Evolutionary conservation across 2,797 vertebrate species (phyloP).

Genomic region (Enteromius trimaculatus): DNA sequence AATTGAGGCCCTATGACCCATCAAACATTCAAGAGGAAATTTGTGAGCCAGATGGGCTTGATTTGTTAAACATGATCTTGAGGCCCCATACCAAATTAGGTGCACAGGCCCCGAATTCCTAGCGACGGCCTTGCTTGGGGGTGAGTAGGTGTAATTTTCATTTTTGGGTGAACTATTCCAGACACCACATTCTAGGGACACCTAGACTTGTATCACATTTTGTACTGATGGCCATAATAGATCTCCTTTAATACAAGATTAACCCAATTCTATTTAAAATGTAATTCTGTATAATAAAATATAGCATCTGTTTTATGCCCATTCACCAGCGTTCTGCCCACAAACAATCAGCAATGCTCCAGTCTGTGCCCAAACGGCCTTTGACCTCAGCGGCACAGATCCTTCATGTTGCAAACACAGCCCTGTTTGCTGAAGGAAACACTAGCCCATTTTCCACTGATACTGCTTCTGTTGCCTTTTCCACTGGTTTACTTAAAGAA

Average conservation of each 20-base stretch:
- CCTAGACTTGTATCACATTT: neutral
- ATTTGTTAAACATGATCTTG: no score
- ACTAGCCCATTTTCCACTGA: conserved; percentile 33
- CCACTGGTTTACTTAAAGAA: conserved; percentile 4
- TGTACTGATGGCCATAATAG: neutral
- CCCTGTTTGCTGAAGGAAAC: conserved; percentile 44
- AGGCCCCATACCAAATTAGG: no score
- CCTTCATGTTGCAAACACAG: conserved; percentile 10
- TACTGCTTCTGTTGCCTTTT: conserved; percentile 25
- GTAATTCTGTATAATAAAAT: neutral
- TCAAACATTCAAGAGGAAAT: no score
- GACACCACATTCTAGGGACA: neutral
- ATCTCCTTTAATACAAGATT: neutral
- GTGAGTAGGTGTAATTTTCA: no score
- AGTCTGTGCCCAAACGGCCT: conserved; percentile 4
- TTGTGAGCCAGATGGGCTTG: no score
- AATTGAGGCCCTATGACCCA: no score
- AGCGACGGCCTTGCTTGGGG: no score
- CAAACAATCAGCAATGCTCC: conserved; percentile 24
- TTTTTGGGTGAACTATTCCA: no score
- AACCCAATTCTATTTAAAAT: neutral
- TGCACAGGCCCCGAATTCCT: no score
- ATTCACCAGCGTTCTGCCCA: conserved; percentile 4
- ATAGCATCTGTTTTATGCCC: neutral
- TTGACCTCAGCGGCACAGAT: conserved; percentile 4